These are phyloP conservation scores for Olivierus martensii DNA, from an alignment of 1,140 invertebrate species.

Conservation along the genomic window DNA sequence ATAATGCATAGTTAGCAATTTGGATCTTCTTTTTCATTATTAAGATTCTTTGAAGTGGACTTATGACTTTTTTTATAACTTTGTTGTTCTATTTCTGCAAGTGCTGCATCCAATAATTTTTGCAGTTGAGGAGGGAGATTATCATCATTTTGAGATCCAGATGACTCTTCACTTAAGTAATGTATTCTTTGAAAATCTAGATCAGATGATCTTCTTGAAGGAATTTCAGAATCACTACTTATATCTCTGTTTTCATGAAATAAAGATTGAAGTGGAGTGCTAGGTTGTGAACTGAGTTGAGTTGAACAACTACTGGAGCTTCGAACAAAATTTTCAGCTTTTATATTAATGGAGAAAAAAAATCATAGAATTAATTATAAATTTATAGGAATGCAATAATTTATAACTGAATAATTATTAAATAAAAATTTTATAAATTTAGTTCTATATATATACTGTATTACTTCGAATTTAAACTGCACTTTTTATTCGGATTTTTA, in stretches of 20 bases:
- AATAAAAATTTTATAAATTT: too few species aligned
- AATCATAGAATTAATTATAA: too few species aligned
- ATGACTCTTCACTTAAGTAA: not conserved
- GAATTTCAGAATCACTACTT: conserved; percentile 11
- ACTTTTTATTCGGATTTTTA: too few species aligned
- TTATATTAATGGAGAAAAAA: not conserved
- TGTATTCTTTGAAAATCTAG: not conserved
- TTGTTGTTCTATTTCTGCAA: conserved; percentile 7
- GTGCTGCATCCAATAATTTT: conserved; percentile 6
- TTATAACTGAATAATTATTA: too few species aligned
- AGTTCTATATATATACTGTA: too few species aligned
- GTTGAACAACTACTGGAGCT: conserved; percentile 9
- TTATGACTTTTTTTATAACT: too few species aligned
- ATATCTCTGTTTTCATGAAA: not conserved
- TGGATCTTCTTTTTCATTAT: too few species aligned
- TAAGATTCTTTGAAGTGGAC: too few species aligned
- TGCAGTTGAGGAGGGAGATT: conserved; percentile 10
- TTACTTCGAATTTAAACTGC: too few species aligned
- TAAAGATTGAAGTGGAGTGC: conserved; percentile 1
- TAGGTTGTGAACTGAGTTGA: conserved; percentile 7
- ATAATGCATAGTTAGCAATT: too few species aligned
- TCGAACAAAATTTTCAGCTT: not conserved
- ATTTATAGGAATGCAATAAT: too few species aligned
- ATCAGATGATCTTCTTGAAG: not conserved
- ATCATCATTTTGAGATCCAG: conserved; percentile 4